A percentile compares a stretch with the other conserved stretches of the same genome.
Evolutionary conservation across 2,113 vertebrate species (phyloP).

Genomic region (Falcunculus frontatus): DNA sequence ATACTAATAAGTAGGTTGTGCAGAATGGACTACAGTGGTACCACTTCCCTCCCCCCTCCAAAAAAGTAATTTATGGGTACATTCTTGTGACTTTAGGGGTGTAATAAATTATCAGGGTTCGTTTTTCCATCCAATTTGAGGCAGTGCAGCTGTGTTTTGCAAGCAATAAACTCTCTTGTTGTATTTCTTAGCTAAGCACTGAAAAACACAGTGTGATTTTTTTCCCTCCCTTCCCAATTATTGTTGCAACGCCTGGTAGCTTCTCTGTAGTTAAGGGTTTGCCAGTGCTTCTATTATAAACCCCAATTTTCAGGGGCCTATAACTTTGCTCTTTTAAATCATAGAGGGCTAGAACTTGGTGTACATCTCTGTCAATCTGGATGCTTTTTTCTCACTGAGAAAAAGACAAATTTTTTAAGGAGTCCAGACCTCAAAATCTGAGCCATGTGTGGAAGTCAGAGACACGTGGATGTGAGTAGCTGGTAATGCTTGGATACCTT

Average conservation of each 20-base stretch:
- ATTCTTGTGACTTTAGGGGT: slow-evolving; percentile 77
- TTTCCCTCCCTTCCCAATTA: slow-evolving; percentile 60
- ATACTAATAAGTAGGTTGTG: slow-evolving; percentile 75
- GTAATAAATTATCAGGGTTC: slow-evolving; percentile 76
- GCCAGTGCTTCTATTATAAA: slow-evolving; percentile 67
- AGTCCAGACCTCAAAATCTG: background rate
- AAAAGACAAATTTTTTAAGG: background rate
- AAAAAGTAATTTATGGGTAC: slow-evolving; percentile 72
- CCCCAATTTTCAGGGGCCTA: slow-evolving; percentile 53
- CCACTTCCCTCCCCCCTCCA: slow-evolving; percentile 55
- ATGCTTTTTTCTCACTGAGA: background rate
- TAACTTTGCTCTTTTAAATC: slow-evolving; percentile 57
- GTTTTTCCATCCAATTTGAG: slow-evolving; percentile 76
- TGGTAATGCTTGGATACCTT: background rate
- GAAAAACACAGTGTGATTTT: slow-evolving; percentile 64
- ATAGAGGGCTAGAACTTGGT: background rate
- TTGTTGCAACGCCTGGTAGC: slow-evolving; percentile 50
- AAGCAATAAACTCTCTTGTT: slow-evolving; percentile 70
- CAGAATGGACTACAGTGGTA: slow-evolving; percentile 54
- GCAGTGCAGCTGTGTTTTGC: slow-evolving; percentile 74
- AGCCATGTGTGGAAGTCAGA: background rate
- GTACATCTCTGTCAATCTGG: background rate
- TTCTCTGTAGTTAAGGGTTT: slow-evolving; percentile 66
- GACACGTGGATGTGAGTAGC: background rate
- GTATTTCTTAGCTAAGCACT: slow-evolving; percentile 72